Conservation (phyloP, 2,888 invertebrate genomes). For the Tipula unca region DNA sequence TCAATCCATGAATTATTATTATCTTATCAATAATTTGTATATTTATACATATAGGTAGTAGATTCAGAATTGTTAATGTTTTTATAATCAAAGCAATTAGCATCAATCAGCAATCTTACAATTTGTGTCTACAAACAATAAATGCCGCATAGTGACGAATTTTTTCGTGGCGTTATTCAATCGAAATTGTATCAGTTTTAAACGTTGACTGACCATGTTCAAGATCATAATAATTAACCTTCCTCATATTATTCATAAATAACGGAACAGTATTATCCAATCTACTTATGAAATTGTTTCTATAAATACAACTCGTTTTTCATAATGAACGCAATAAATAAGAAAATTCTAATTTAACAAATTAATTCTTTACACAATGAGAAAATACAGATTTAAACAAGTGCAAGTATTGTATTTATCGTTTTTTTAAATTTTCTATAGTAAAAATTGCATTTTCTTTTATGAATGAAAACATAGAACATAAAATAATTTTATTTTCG, state of each 20-base stretch:
- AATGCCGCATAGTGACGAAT: not conserved
- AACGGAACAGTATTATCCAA: too few species aligned
- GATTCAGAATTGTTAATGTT: not conserved
- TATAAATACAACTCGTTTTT: not conserved
- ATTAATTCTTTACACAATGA: not conserved
- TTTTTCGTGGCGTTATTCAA: not conserved
- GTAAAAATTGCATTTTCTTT: not conserved
- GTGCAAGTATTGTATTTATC: not conserved
- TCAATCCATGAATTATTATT: not conserved
- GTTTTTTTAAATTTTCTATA: not conserved
- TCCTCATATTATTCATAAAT: too few species aligned
- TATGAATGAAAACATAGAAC: not conserved
- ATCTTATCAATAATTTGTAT: not conserved
- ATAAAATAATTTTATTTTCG: not conserved
- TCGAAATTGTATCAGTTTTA: not conserved
- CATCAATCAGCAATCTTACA: not conserved
- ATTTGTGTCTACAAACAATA: not conserved
- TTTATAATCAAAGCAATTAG: not conserved
- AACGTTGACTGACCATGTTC: not conserved
- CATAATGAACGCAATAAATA: not conserved
- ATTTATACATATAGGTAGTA: not conserved
- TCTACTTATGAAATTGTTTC: not conserved
- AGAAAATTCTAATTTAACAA: not conserved
- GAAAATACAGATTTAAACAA: not conserved
- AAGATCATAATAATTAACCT: not conserved